Evolutionary conservation across 2,888 invertebrate genomes (phyloP).

Genomic region (Automeris io): DNA sequence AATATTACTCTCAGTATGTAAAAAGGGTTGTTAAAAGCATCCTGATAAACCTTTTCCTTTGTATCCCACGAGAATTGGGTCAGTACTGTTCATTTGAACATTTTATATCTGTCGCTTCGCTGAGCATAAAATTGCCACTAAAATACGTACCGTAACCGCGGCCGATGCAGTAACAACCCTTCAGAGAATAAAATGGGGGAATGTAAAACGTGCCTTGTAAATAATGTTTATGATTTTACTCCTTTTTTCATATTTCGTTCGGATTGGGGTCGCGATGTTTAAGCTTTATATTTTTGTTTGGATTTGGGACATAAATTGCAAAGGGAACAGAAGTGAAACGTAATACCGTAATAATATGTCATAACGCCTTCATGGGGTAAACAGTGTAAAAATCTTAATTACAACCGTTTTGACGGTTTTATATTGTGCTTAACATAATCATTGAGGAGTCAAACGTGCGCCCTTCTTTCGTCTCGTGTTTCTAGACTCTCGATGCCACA

Average conservation of each 20-base stretch:
- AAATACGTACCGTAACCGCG: slow-evolving; percentile 3
- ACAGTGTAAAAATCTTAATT: no score
- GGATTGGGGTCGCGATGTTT: slow-evolving; percentile 2
- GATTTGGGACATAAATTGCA: not conserved
- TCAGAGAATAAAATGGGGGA: slow-evolving; percentile 3
- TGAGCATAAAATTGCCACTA: slow-evolving; percentile 4
- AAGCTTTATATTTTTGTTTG: not conserved
- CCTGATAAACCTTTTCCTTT: not conserved
- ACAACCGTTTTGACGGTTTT: no score
- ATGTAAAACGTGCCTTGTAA: slow-evolving; percentile 4
- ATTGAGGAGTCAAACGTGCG: no score
- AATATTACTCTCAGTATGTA: no score
- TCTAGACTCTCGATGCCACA: no score
- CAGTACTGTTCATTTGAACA: slow-evolving; percentile 2
- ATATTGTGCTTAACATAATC: no score
- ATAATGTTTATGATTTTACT: slow-evolving; percentile 1
- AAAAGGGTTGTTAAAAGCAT: no score
- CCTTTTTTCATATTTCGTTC: not conserved
- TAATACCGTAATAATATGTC: no score
- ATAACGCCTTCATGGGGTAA: no score
- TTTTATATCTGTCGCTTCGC: slow-evolving; percentile 3
- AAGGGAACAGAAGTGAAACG: not conserved
- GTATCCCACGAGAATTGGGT: slow-evolving; percentile 2
- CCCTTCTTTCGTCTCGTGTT: no score
- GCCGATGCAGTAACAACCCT: slow-evolving; percentile 3